Conservation (phyloP, 2,797 vertebrate species). For the Coluber constrictor region DNA sequence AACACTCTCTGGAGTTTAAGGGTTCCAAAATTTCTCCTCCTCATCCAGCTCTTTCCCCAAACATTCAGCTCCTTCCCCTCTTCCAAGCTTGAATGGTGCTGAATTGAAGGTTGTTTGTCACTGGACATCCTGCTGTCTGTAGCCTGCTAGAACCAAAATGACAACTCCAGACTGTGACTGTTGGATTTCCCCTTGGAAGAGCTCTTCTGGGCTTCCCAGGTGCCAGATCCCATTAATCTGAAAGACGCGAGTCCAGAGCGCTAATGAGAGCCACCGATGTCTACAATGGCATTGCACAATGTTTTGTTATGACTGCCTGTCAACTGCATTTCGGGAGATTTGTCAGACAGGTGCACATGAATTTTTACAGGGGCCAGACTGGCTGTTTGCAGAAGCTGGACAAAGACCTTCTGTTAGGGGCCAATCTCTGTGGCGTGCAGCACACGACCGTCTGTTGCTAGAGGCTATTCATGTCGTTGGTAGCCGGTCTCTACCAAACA, state of each 20-base stretch:
- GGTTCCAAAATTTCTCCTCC: background rate
- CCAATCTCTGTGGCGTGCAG: background rate
- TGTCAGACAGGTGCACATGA: background rate
- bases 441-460: background rate
- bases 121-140: background rate
- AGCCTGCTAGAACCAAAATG: background rate
- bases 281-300: background rate
- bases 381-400: background rate
- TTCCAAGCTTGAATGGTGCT: background rate
- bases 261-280: conserved; percentile 5
- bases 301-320: conserved; percentile 15
- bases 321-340: background rate
- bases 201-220: background rate
- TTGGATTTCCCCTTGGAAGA: conserved; percentile 2
- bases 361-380: background rate
- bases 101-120: no score
- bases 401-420: background rate
- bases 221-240: conserved; percentile 29
- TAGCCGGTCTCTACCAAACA: background rate
- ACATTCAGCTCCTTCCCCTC: background rate
- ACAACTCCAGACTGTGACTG: background rate
- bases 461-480: background rate
- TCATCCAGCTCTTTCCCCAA: background rate
- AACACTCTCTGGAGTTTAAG: background rate
- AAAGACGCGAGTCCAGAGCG: background rate